Conservation (phyloP, 2,113 vertebrate species). For the Damaliscus lunatus region DNA sequence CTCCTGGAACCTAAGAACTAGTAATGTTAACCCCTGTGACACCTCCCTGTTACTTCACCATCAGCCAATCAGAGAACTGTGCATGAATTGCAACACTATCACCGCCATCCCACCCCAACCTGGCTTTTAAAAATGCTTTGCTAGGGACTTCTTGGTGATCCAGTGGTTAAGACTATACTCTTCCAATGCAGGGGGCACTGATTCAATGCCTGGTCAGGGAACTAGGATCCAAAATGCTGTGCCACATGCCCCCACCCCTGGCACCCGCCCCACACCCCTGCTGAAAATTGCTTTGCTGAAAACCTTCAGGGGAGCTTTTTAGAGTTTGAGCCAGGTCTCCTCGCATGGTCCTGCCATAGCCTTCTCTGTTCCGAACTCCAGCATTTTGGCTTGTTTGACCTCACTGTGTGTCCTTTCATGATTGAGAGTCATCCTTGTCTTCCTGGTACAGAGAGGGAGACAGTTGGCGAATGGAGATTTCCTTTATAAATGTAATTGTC, state of each 20-base stretch:
- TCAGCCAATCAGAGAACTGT: neutral
- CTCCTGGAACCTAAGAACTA: neutral
- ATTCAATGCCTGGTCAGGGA: neutral
- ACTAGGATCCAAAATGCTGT: neutral
- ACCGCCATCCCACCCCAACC: rapidly evolving
- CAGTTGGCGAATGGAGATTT: neutral
- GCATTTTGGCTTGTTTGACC: neutral
- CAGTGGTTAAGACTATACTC: neutral
- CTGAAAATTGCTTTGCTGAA: neutral
- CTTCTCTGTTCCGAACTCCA: neutral
- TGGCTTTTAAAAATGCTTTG: neutral
- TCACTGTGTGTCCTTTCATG: neutral
- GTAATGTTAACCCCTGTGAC: neutral
- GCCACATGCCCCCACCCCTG: neutral
- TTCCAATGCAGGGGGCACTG: neutral
- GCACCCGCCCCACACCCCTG: rapidly evolving
- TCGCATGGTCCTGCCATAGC: neutral
- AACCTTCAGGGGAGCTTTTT: neutral
- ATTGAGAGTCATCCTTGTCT: neutral
- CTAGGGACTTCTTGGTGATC: neutral
- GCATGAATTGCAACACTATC: neutral
- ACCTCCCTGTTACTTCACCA: neutral
- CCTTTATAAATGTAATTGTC: neutral
- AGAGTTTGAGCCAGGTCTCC: neutral
- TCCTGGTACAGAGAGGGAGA: neutral